These are phyloP conservation scores for Corythornis leucogaster DNA, from an alignment of 2,797 vertebrate species.

Conservation along the genomic window DNA sequence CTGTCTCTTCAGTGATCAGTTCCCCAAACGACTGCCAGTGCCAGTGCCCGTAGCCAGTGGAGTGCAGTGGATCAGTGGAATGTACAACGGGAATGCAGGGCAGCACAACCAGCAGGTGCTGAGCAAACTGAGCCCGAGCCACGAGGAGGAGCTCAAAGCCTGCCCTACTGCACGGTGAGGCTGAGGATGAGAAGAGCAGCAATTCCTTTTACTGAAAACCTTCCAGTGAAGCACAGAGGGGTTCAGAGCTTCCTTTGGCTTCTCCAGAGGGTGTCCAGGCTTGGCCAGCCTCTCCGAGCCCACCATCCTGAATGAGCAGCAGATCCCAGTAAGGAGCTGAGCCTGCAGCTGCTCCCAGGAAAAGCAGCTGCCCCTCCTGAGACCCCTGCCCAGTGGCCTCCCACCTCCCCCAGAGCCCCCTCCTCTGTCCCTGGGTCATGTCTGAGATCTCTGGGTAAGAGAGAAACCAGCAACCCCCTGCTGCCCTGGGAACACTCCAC, in stretches of 20 bases:
- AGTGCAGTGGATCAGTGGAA: not conserved
- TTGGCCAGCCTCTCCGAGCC: rapidly evolving
- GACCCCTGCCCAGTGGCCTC: not conserved
- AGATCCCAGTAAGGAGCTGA: not conserved
- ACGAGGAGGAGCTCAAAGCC: constrained; percentile 47
- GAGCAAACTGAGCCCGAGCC: not conserved
- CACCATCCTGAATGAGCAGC: not conserved
- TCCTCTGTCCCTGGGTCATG: rapidly evolving
- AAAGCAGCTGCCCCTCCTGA: not conserved
- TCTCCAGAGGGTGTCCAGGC: not conserved
- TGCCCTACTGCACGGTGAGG: not conserved
- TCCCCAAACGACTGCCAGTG: not conserved
- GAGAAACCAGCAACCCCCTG: not conserved
- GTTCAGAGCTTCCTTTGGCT: not conserved
- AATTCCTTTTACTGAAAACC: not conserved
- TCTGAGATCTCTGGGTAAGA: not conserved
- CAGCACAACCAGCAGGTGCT: not conserved
- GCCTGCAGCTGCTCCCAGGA: not conserved
- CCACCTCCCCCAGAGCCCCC: not conserved
- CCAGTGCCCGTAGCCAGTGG: not conserved
- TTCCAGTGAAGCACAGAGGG: not conserved
- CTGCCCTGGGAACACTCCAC: rapidly evolving
- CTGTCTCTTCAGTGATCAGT: not conserved
- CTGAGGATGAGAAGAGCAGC: not conserved
- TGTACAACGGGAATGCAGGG: not conserved